Base-by-base conservation (phyloP, 2,888 invertebrate genomes). In the Deilephila elpenor region DNA sequence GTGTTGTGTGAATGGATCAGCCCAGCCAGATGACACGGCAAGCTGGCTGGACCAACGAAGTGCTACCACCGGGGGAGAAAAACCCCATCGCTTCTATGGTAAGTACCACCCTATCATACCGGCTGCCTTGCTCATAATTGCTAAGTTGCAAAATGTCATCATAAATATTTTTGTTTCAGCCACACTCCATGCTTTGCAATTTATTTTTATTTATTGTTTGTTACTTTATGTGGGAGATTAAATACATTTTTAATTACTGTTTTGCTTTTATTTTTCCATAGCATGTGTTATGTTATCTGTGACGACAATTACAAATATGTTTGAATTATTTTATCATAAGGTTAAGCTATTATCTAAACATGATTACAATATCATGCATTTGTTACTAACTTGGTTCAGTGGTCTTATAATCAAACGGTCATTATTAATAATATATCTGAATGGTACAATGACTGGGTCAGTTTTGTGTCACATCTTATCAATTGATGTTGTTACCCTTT, bases 1-100 rank as follows among this genome's bases (percentile, higher is more conserved):
- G 87, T 94, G 93, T 94, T 95, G 93, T 95, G 91, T 93, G 82
- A 94, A 93, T 81, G 94, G 93, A 87, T 93, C 95, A 95, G 95
- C 91, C 83, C 94, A 94, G 89, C 93, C 94, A 74, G 95, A 95
- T 80, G 95, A 94, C 82, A 94, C 95, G 32, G 94, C 93, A 73
- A 89, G 87, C 85, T 94, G 95, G 94, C 85, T 95, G 88, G 92
- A 93, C 80, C 93, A 93, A 80, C 91, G 89, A 80, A 92, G 89
- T 80, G 89, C 89, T 77, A 83, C 87, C 77, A 81, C 87, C 61
- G 86, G 85, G 72, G 87, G 88, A 75, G 92, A 92, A 85, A 93
- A 91, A 84, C 93, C 93, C 70, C 94, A 89, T 78, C 93, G 95
- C 81, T 95, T 95, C 84, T 95, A 95, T 88, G 95, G 95, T 95